Evolutionary conservation across 2,797 vertebrate species (phyloP), one percentile per base, ranked within the genome.

Genomic region (Novumbra hubbsi): DNA sequence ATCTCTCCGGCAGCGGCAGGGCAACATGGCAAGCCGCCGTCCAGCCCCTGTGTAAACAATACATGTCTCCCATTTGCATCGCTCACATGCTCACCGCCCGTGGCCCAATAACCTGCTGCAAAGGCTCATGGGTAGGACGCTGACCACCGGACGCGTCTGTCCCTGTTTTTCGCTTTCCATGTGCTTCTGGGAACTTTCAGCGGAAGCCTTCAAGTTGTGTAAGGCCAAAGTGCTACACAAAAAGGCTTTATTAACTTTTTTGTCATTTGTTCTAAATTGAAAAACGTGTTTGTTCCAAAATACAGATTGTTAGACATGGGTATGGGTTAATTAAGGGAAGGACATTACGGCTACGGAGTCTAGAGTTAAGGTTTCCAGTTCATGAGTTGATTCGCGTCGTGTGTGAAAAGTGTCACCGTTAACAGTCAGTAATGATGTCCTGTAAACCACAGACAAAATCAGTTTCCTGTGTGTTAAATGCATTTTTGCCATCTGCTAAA

Each of bases 311-410:
- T 55, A n/a, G n/a, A n/a, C n/a, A 55, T 21, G n/a, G 48, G 2
- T 14, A 16, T 14, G 48, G 4, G 14, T 3, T 16, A 16, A 49
- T 5, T 49, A 49, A 49, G 14, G 14, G 1, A 49, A 17, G 48
- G 16, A 14, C 48, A 17, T 17, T 2, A 16, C 14, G n/a, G 8
- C 15, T 21, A 24, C 41, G 41, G 32, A 32, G 34, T 38, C 34
- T 38, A 38, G 34, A 38, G 34, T 38, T 38, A 38, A 7, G 70
- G 74, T 73, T 75, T 73, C 71, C 24, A 19, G 76, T 76, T 57
- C n/a, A 28, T 34, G 32, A 67, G 32, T 71, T 75, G 62, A 79
- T 63, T 74, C 69, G 66, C 21, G 68, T 48, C 73, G 73, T n/a
- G 27, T 68, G 67, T 73, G 65, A n/a, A n/a, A 55, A n/a, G 50